Evolutionary conservation across 2,888 invertebrate genomes (phyloP), one percentile per base, ranked within the genome.

Genomic region (Drosophila paracracens): DNA sequence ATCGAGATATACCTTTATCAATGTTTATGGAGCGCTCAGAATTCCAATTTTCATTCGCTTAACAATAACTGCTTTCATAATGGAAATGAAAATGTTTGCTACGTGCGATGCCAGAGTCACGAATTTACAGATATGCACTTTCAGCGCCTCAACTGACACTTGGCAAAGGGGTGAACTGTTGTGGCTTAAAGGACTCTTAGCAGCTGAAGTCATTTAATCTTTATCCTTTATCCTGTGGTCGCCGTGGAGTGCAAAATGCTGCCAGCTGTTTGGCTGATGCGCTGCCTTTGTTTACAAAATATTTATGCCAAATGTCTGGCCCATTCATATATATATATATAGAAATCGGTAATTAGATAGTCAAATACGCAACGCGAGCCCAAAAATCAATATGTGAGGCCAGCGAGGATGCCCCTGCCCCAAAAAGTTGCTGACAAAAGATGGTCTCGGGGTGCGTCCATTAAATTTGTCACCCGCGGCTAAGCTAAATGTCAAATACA

Each of bases 401-500:
- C 67, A 48, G 33, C 11, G 43, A 21, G 43, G 43, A 43, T 21
- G 21, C 10, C 21, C 43, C 21, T 33, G 6, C 21, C 35, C 27
- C n/a, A 11, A n/a, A n/a, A 40, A 51, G 38, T 46, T 38, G 29
- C 59, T 52, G 74, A 70, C 77, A 85, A 83, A 85, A 83, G 88
- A 88, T 82, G 73, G 46, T 57, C 46, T 67, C 52, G 69, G 70
- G 65, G 62, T 51, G 77, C 81, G 83, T 80, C 91, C 92, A 91
- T 92, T 91, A 92, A 92, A 91, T 91, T 91, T 91, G 92, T 92
- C 92, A 92, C 91, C 91, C 91, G 91, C 91, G 92, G 91, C 92
- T 91, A 92, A 92, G 91, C 91, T 91, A 92, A 91, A 91, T 91
- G 91, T 91, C 92, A 91, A 91, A 90, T 90, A 88, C 74, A 76